Evolutionary conservation across 2,797 vertebrate genomes (phyloP).

Genomic region (Gymnocypris eckloni): DNA sequence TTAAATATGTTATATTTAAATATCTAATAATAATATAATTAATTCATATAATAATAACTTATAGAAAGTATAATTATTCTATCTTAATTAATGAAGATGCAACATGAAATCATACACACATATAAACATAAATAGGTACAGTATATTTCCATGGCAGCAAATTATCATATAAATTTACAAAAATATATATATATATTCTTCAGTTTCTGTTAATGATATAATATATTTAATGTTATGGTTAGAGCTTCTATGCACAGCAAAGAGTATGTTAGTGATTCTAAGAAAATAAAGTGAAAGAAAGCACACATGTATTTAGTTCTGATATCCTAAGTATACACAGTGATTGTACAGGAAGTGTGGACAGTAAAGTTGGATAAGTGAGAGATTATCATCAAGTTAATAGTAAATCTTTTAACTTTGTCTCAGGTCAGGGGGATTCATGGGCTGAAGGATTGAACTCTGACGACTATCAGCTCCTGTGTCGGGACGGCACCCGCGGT

Average conservation of each 20-base stretch:
- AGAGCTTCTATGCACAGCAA: neutral
- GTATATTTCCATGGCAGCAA: neutral
- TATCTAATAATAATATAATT: neutral
- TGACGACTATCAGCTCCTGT: conserved; percentile 86
- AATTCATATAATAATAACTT: neutral
- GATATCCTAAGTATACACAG: neutral
- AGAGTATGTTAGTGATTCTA: neutral
- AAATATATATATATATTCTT: too few species aligned
- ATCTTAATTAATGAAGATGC: neutral
- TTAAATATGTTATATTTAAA: neutral
- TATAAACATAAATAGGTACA: neutral
- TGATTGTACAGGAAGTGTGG: neutral
- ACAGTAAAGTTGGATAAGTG: neutral
- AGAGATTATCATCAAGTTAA: neutral
- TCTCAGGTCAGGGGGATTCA: conserved; percentile 70
- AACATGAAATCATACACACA: neutral
- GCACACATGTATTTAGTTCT: neutral
- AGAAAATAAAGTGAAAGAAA: neutral
- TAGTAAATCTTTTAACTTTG: conserved; percentile 8
- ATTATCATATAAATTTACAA: neutral
- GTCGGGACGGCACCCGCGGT: conserved; percentile 81
- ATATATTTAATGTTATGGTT: neutral
- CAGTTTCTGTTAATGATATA: neutral
- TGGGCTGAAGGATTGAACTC: conserved; percentile 79
- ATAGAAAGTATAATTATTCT: too few species aligned